A percentile compares a stretch with the other conserved stretches of the same genome.
These are phyloP conservation scores for Lateolabrax maculatus DNA, from an alignment of 2,797 vertebrate species.

Conservation along the genomic window DNA sequence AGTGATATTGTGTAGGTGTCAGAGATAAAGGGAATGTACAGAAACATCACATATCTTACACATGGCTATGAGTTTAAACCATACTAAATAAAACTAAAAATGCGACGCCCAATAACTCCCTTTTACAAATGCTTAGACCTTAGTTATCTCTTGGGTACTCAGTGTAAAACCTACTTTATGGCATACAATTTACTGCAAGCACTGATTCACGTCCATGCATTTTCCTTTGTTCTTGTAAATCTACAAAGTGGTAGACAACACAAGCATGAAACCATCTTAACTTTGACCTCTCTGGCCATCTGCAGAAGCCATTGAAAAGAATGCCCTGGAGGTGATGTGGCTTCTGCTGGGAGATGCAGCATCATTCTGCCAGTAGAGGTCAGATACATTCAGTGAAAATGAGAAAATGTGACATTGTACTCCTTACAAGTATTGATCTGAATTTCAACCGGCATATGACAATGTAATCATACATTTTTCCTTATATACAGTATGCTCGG, in stretches of 20 bases:
- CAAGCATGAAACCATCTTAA: neutral
- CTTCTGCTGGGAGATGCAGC: neutral
- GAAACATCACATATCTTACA: slow-evolving; percentile 14
- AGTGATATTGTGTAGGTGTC: neutral
- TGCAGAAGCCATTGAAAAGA: slow-evolving; percentile 1
- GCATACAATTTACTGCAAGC: slow-evolving; percentile 26
- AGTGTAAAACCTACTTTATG: slow-evolving; percentile 10
- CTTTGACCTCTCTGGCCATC: slow-evolving; percentile 14
- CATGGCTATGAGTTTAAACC: neutral
- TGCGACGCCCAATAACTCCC: slow-evolving; percentile 9
- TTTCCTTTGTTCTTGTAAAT: slow-evolving; percentile 17
- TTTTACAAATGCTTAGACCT: slow-evolving; percentile 5
- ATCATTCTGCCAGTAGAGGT: neutral
- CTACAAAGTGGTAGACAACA: slow-evolving; percentile 8
- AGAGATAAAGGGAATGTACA: slow-evolving; percentile 29
- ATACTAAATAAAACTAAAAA: slow-evolving; percentile 14
- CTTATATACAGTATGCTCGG: no score
- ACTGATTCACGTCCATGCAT: neutral
- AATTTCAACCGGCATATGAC: neutral
- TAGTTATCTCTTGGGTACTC: neutral
- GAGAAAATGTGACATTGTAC: neutral
- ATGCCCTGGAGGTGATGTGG: neutral
- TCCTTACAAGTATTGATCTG: neutral
- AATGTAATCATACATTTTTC: neutral
- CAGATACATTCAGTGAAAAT: slow-evolving; percentile 45